phyloP scores from a whole-genome alignment of 2,797 vertebrate species.

The Helarctos malayanus region DNA sequence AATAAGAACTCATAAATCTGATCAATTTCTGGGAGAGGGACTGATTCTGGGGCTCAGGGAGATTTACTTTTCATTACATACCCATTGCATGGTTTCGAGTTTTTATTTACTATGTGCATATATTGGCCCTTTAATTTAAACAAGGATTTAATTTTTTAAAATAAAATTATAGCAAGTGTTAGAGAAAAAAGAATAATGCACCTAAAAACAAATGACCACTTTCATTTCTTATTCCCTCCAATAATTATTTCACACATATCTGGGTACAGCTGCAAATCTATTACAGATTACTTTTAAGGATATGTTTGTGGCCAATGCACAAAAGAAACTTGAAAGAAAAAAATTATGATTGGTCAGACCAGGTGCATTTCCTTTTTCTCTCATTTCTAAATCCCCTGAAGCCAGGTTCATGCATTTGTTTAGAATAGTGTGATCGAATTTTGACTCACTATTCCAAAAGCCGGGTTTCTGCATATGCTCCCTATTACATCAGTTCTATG shows the following conservation, averaged over 20 bases:
- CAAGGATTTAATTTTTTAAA: neutral
- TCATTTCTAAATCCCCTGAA: neutral
- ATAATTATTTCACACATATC: neutral
- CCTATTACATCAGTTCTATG: neutral
- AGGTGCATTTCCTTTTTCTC: neutral
- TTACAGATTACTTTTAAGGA: slow-evolving; percentile 34
- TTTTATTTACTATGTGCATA: neutral
- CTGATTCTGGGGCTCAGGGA: neutral
- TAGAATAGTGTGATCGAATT: neutral
- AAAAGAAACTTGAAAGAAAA: neutral
- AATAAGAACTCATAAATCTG: neutral
- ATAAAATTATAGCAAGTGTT: neutral
- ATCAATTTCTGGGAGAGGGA: neutral
- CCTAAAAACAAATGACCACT: neutral
- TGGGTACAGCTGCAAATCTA: neutral
- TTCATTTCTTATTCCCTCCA: neutral
- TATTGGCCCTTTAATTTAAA: slow-evolving; percentile 31
- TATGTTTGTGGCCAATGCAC: neutral
- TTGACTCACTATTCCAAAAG: neutral
- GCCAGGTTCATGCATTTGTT: neutral
- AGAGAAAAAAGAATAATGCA: neutral
- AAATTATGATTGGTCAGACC: neutral
- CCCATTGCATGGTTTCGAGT: neutral
- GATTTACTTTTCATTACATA: neutral
- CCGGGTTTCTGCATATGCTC: neutral